Conservation (phyloP, 2,113 vertebrate species). For the Indicator maculatus region DNA sequence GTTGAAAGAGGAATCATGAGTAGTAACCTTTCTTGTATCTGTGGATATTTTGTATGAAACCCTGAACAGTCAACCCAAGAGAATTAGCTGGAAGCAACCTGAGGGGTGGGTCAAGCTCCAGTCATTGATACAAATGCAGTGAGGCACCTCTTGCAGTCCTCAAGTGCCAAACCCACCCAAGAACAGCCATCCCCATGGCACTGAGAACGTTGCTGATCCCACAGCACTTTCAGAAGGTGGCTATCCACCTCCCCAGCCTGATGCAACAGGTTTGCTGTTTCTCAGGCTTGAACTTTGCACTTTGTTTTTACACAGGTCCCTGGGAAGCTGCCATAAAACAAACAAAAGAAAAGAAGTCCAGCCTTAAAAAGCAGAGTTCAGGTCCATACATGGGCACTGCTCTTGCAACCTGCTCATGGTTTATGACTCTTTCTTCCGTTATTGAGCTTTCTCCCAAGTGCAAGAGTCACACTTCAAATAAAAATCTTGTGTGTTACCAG, state of each 20-base stretch:
- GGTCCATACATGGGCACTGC: fast-evolving
- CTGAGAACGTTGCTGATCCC: fast-evolving
- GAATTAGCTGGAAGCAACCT: background rate
- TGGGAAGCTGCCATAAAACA: background rate
- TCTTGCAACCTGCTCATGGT: fast-evolving
- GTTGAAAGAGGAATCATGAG: background rate
- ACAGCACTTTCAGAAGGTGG: background rate
- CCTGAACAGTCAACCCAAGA: background rate
- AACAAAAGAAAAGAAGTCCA: background rate
- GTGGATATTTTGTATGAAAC: background rate
- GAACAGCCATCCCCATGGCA: fast-evolving
- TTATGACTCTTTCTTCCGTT: background rate
- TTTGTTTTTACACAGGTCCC: background rate
- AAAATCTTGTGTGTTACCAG: background rate
- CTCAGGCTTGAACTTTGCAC: background rate
- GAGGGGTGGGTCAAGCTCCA: fast-evolving
- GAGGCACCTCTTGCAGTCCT: background rate
- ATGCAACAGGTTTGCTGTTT: background rate
- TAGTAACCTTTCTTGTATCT: background rate
- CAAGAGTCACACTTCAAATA: background rate
- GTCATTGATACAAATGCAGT: fast-evolving
- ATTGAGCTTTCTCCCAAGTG: background rate
- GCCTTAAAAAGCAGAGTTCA: background rate
- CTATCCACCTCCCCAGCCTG: background rate
- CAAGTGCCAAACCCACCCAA: too few relatives aligned